Evolutionary conservation across 2,113 vertebrate genomes (phyloP).

Genomic region (Serinus canaria): DNA sequence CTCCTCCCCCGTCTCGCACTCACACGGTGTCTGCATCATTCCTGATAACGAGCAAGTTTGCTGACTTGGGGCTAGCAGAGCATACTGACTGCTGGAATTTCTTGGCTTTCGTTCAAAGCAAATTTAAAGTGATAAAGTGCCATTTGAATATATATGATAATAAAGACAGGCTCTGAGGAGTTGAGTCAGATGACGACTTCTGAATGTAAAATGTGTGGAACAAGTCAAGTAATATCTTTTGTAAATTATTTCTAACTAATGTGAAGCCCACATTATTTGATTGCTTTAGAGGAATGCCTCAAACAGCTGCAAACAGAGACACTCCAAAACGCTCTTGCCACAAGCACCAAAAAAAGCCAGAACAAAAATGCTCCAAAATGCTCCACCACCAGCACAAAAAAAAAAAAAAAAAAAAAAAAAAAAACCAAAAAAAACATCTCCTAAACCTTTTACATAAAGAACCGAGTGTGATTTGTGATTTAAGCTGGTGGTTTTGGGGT

Average conservation of each 20-base stretch:
- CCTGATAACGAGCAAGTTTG: neutral
- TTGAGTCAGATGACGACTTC: neutral
- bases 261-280: neutral
- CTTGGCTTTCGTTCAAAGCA: neutral
- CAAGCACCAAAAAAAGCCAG: neutral
- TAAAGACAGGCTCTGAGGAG: neutral
- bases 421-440: neutral
- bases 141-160: neutral
- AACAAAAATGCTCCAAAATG: neutral
- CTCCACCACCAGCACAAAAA: neutral
- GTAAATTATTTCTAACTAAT: neutral
- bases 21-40: neutral
- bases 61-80: neutral
- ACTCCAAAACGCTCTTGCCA: neutral
- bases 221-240: neutral
- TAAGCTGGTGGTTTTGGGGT: neutral
- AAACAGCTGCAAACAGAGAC: neutral
- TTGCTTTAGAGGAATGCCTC: neutral
- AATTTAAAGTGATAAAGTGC: neutral
- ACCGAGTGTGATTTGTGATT: neutral
- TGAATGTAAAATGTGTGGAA: neutral
- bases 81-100: neutral
- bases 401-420: neutral
- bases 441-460: neutral
- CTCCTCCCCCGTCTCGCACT: neutral